Evolutionary conservation across 1,140 invertebrate genomes (phyloP).

Genomic region (Eumaeus atala): DNA sequence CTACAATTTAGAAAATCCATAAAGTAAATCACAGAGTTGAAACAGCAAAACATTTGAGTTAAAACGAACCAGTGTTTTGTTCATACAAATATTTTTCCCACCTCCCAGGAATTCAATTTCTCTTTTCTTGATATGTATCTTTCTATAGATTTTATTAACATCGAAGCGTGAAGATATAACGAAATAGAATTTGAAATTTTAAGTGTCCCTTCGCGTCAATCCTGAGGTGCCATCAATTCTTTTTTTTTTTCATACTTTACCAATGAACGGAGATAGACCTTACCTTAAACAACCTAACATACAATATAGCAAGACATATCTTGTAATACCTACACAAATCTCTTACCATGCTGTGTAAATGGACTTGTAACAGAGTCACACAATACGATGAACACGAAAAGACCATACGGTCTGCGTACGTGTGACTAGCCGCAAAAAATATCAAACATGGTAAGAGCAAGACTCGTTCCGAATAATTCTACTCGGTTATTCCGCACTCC

Average conservation of each 20-base stretch:
- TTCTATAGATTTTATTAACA: conserved; percentile 53
- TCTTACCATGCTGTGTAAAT: conserved; percentile 35
- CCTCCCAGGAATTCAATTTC: conserved; percentile 56
- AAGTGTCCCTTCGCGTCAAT: conserved; percentile 64
- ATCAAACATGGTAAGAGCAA: conserved; percentile 30
- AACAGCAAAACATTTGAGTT: conserved; percentile 67
- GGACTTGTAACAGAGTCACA: conserved; percentile 28
- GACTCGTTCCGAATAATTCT: conserved; percentile 34
- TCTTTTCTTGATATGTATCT: conserved; percentile 68
- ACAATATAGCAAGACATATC: conserved; percentile 53
- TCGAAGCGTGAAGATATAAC: conserved; percentile 51
- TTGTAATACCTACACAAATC: conserved; percentile 45
- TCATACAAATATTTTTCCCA: conserved; percentile 41
- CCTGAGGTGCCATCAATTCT: conserved; percentile 51
- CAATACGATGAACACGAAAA: conserved; percentile 26
- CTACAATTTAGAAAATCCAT: conserved; percentile 73
- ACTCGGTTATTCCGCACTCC: conserved; percentile 50
- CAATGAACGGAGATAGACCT: conserved; percentile 54
- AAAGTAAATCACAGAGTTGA: conserved; percentile 72
- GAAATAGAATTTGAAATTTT: conserved; percentile 42
- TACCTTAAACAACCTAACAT: conserved; percentile 61
- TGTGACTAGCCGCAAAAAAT: conserved; percentile 25
- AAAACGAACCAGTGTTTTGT: conserved; percentile 52
- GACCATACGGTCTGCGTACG: conserved; percentile 27
- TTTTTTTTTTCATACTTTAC: conserved; percentile 49